Evolutionary conservation across 2,113 vertebrate species (phyloP).

Genomic region (Deroptyus accipitrinus): DNA sequence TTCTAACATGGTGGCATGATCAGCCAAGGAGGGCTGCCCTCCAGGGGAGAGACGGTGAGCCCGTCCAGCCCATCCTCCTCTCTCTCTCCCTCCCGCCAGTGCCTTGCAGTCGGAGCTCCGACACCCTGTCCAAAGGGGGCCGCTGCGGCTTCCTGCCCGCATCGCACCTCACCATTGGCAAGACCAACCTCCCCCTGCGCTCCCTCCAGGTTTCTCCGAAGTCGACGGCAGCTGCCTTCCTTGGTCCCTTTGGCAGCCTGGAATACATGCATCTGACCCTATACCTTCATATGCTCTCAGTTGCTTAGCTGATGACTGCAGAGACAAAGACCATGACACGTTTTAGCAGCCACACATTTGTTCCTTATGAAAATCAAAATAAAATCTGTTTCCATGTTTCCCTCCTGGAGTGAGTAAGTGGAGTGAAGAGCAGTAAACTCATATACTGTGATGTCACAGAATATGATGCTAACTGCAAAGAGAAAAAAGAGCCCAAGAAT

Average conservation of each 20-base stretch:
- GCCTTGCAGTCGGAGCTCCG: neutral
- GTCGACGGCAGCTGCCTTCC: accelerated
- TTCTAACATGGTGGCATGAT: neutral
- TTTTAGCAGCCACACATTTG: neutral
- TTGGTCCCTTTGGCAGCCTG: neutral
- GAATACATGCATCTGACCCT: neutral
- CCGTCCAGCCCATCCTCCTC: neutral
- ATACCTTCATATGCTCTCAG: neutral
- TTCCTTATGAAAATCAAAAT: neutral
- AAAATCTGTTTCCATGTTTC: neutral
- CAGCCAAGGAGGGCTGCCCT: neutral
- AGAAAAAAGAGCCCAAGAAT: neutral
- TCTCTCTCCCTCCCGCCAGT: neutral
- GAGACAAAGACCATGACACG: neutral
- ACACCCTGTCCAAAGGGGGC: neutral
- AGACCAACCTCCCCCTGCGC: neutral
- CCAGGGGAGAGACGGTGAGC: neutral
- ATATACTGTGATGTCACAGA: neutral
- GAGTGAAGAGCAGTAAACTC: neutral
- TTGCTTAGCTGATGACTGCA: neutral
- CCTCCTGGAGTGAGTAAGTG: neutral
- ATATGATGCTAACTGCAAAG: neutral
- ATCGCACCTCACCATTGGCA: neutral
- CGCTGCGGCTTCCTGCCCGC: accelerated
- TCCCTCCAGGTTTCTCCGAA: neutral